Evolutionary conservation across 2,888 invertebrate species (phyloP).

Genomic region (Steinernema carpocapsae): DNA sequence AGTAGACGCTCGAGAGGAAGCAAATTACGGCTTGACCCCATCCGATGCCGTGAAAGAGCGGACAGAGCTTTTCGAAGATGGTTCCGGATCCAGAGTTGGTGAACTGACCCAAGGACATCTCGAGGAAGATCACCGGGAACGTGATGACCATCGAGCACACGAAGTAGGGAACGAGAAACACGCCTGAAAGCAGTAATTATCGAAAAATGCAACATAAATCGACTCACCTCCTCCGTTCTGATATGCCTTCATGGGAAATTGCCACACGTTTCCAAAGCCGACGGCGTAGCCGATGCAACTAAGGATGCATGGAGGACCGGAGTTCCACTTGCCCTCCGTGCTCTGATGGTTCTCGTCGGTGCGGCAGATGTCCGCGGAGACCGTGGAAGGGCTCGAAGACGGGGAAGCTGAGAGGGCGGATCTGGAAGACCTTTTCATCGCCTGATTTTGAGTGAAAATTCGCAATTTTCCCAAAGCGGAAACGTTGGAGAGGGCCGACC

Average conservation of each 20-base stretch:
- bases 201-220: no score
- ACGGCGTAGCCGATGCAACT: slow-evolving; percentile 61
- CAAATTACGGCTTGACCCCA: slow-evolving; percentile 90
- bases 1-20: slow-evolving; percentile 91
- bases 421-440: no score
- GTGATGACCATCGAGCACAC: slow-evolving; percentile 36
- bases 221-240: slow-evolving; percentile 41
- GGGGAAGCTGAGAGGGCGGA: no score
- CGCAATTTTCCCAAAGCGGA: no score
- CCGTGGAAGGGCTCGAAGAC: no score
- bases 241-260: slow-evolving; percentile 36
- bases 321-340: not conserved
- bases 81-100: slow-evolving; percentile 39
- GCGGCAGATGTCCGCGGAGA: no score
- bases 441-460: no score
- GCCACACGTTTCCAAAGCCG: slow-evolving; percentile 50
- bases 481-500: not conserved
- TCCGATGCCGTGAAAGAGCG: slow-evolving; percentile 77
- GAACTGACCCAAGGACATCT: slow-evolving; percentile 43
- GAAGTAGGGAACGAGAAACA: slow-evolving; percentile 44
- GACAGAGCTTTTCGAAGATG: slow-evolving; percentile 42
- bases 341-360: not conserved
- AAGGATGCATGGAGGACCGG: slow-evolving; percentile 56
- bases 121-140: slow-evolving; percentile 40
- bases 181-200: slow-evolving; percentile 37